Conservation (phyloP, 2,113 vertebrate species). For the Felis chaus region DNA sequence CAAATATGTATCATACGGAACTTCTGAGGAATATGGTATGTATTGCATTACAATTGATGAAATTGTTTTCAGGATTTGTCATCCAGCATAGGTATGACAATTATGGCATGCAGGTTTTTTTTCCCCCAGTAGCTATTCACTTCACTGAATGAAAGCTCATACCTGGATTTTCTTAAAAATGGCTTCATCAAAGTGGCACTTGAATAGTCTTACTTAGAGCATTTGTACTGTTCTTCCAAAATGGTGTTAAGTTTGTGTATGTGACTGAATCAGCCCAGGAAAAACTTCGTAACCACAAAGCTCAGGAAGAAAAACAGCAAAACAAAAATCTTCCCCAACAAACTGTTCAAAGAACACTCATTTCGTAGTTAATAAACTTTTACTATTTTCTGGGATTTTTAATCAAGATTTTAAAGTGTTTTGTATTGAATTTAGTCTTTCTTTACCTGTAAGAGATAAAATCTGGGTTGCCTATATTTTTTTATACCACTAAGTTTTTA, state of each 20-base stretch:
- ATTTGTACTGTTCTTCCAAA: background rate
- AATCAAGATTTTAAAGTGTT: background rate
- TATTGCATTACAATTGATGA: background rate
- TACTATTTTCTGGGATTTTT: conserved; percentile 37
- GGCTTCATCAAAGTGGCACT: conserved; percentile 8
- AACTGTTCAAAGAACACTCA: background rate
- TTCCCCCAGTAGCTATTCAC: background rate
- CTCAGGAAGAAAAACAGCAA: background rate
- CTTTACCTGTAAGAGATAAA: background rate
- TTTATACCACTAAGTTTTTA: conserved; percentile 13
- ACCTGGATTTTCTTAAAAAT: conserved; percentile 19
- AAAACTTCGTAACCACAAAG: conserved; percentile 15
- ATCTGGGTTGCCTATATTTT: background rate
- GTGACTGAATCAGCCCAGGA: background rate
- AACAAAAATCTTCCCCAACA: background rate
- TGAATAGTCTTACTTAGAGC: background rate
- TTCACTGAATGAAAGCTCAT: conserved; percentile 40
- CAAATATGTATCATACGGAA: background rate
- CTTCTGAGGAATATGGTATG: background rate
- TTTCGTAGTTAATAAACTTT: conserved; percentile 43
- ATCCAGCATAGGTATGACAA: background rate
- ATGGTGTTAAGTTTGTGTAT: background rate
- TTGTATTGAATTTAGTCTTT: conserved; percentile 28
- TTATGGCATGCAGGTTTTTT: background rate
- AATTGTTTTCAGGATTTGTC: conserved; percentile 36